These are phyloP conservation scores for Dendrolimus punctatus DNA, from an alignment of 1,140 invertebrate genomes.

Conservation along the genomic window DNA sequence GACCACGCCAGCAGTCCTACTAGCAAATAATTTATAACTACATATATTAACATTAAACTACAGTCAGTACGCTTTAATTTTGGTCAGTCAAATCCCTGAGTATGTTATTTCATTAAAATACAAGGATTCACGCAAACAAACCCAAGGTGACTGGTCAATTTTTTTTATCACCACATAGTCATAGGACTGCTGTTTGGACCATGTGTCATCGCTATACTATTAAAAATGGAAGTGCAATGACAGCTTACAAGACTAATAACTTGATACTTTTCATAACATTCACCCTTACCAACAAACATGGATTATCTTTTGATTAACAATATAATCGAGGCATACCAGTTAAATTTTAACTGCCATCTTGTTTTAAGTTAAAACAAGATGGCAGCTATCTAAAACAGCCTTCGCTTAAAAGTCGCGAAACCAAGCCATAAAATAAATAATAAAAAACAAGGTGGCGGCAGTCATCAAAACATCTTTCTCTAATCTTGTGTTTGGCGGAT, in stretches of 20 bases:
- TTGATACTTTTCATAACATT: conserved; percentile 6
- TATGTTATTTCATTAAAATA: background rate
- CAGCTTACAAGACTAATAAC: conserved; percentile 15
- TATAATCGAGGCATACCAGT: too few relatives aligned
- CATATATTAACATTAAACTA: conserved; percentile 45
- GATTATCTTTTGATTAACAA: too few relatives aligned
- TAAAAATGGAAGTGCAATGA: conserved; percentile 44
- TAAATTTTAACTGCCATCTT: too few relatives aligned
- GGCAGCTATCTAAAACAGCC: too few relatives aligned
- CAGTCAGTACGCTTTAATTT: conserved; percentile 39
- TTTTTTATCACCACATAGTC: conserved; percentile 8
- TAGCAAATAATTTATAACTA: conserved; percentile 40
- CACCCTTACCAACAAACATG: background rate
- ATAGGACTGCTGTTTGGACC: conserved; percentile 45
- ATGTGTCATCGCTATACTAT: conserved; percentile 31
- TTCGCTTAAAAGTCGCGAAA: too few relatives aligned
- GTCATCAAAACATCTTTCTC: too few relatives aligned
- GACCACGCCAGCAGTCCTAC: conserved; percentile 45
- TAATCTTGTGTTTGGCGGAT: too few relatives aligned
- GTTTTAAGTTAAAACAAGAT: too few relatives aligned
- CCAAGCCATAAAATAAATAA: too few relatives aligned
- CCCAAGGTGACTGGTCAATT: background rate
- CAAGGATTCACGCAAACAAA: too few relatives aligned
- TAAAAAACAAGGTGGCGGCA: too few relatives aligned
- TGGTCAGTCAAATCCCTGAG: too few relatives aligned